Conservation (phyloP, 2,113 vertebrate genomes). For the Hoplias malabaricus region DNA sequence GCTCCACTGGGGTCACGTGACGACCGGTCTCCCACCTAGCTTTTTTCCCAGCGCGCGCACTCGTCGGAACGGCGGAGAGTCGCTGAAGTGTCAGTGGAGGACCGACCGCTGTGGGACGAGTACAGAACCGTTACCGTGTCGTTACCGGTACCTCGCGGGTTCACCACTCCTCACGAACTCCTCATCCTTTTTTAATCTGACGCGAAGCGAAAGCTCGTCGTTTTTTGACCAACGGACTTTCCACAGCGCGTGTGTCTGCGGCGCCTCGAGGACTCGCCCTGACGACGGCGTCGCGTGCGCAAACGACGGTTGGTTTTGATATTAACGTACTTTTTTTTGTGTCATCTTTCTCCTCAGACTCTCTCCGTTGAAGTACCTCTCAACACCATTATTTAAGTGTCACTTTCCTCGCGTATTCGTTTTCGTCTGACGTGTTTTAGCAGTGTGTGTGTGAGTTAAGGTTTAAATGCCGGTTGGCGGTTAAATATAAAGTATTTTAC, state of each 20-base stretch:
- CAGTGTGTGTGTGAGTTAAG: neutral
- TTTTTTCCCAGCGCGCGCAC: constrained; percentile 73
- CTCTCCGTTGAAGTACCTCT: neutral
- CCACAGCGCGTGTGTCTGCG: neutral
- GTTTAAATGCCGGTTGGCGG: neutral
- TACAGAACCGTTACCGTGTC: constrained; percentile 14
- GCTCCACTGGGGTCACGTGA: constrained; percentile 81
- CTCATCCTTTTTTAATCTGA: neutral
- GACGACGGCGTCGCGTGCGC: neutral
- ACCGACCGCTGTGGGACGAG: constrained; percentile 62
- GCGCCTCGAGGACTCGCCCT: neutral
- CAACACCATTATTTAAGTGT: neutral
- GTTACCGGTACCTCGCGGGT: constrained; percentile 51
- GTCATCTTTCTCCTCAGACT: neutral
- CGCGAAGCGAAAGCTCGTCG: constrained; percentile 18
- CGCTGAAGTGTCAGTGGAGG: constrained; percentile 71
- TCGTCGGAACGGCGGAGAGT: constrained; percentile 79
- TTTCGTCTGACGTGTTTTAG: neutral
- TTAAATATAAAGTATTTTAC: neutral
- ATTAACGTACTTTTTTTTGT: constrained; percentile 20
- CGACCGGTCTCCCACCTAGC: constrained; percentile 73
- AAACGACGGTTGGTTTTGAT: constrained; percentile 44
- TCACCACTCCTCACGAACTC: constrained; percentile 46
- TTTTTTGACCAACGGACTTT: constrained; percentile 57
- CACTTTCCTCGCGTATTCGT: neutral